These are phyloP conservation scores for Bovichtus variegatus DNA, from an alignment of 2,797 vertebrate species.

Conservation along the genomic window DNA sequence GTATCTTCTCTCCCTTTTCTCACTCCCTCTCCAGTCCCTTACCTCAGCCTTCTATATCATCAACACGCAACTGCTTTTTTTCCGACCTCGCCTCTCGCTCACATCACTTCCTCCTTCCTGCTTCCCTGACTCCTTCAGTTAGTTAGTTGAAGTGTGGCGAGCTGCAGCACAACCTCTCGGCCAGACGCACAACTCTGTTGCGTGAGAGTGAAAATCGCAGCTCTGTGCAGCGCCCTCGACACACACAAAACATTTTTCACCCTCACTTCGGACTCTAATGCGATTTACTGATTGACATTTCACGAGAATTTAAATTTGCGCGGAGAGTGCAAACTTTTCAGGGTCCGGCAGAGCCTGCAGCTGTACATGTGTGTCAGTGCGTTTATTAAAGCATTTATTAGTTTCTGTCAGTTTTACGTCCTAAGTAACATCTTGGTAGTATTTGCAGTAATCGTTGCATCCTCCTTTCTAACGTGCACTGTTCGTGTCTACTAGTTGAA, in stretches of 20 bases:
- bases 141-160: background rate
- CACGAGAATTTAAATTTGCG: background rate
- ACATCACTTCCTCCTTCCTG: slow-evolving; percentile 51
- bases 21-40: slow-evolving; percentile 30
- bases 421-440: background rate
- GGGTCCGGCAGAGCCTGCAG: background rate
- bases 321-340: background rate
- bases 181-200: background rate
- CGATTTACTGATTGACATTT: slow-evolving; percentile 13
- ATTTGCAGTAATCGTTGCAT: background rate
- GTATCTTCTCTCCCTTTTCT: slow-evolving; percentile 42
- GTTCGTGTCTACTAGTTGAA: slow-evolving; percentile 7
- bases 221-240: background rate
- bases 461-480: background rate
- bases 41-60: slow-evolving; percentile 34
- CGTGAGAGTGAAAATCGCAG: background rate
- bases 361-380: background rate
- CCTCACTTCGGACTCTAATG: background rate
- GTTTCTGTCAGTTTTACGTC: background rate
- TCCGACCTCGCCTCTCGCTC: background rate
- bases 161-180: slow-evolving; percentile 14
- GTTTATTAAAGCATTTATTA: background rate
- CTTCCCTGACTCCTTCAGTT: slow-evolving; percentile 12
- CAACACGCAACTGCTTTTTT: slow-evolving; percentile 16
- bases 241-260: background rate